Conservation (phyloP, 2,797 vertebrate genomes). For the Syngnathus rostellatus region DNA sequence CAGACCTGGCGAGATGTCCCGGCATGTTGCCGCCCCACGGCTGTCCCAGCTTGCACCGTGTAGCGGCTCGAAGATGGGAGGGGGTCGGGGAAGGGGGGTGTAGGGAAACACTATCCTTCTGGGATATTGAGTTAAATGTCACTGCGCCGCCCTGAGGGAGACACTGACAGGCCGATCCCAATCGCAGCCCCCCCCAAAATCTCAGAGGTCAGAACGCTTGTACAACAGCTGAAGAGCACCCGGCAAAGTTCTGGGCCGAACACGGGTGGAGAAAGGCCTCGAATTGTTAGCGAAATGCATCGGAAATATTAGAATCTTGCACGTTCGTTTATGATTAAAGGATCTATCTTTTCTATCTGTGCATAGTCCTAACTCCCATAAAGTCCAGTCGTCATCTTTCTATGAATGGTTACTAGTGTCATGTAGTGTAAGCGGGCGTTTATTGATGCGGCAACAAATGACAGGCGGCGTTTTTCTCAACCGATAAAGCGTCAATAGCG, state of each 20-base stretch:
- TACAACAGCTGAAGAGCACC: constrained; percentile 60
- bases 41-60: constrained; percentile 36
- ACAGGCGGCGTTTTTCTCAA: not conserved
- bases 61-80: constrained; percentile 46
- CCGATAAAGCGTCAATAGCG: not conserved
- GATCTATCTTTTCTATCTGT: not conserved
- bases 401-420: not conserved
- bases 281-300: not conserved
- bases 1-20: constrained; percentile 40
- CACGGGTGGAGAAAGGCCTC: constrained; percentile 16
- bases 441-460: not conserved
- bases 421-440: not conserved
- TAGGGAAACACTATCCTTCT: constrained; percentile 65
- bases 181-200: constrained; percentile 50
- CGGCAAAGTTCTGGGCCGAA: constrained; percentile 29
- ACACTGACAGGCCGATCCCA: constrained; percentile 68
- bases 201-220: constrained; percentile 59
- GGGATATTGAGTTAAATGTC: constrained; percentile 79
- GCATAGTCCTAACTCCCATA: no score
- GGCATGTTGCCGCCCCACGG: constrained; percentile 34
- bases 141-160: constrained; percentile 59
- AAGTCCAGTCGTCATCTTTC: not conserved
- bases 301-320: not conserved
- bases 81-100: constrained; percentile 3
- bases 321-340: not conserved